phyloP scores from a whole-genome alignment of 2,113 vertebrate species.

The Edolisoma coerulescens region DNA sequence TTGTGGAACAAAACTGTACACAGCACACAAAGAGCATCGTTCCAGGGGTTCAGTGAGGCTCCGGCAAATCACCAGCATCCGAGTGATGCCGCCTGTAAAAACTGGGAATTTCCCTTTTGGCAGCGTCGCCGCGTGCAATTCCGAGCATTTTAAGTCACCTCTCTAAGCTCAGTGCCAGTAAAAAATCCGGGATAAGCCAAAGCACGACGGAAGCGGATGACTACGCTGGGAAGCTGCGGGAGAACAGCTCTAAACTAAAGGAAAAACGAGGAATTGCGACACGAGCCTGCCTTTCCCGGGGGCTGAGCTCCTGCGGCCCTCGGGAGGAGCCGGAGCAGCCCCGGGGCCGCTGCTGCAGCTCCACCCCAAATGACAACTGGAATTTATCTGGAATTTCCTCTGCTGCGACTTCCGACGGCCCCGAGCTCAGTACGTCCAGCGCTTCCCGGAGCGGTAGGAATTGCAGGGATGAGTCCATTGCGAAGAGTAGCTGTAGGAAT shows the following conservation, averaged over 20 bases:
- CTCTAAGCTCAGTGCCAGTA: neutral
- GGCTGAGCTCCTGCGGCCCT: neutral
- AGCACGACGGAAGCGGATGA: neutral
- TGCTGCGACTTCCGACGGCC: neutral
- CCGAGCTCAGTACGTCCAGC: neutral
- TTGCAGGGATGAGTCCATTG: constrained; percentile 59
- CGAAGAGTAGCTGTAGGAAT: constrained; percentile 49
- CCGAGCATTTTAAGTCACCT: neutral
- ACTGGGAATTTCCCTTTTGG: neutral
- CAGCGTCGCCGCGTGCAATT: neutral
- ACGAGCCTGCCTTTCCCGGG: neutral
- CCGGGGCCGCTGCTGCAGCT: neutral
- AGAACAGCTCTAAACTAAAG: neutral
- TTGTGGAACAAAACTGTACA: neutral
- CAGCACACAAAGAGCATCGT: neutral
- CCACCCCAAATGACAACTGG: neutral
- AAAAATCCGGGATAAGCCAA: neutral
- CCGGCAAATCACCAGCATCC: neutral
- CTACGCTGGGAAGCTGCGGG: neutral
- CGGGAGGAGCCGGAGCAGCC: neutral
- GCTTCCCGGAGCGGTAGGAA: neutral
- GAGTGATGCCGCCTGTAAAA: neutral
- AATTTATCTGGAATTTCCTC: neutral
- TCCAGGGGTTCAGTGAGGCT: neutral
- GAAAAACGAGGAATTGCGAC: neutral